Base-by-base conservation (phyloP, 2,888 invertebrate species). In the Diarsia dahlii region DNA sequence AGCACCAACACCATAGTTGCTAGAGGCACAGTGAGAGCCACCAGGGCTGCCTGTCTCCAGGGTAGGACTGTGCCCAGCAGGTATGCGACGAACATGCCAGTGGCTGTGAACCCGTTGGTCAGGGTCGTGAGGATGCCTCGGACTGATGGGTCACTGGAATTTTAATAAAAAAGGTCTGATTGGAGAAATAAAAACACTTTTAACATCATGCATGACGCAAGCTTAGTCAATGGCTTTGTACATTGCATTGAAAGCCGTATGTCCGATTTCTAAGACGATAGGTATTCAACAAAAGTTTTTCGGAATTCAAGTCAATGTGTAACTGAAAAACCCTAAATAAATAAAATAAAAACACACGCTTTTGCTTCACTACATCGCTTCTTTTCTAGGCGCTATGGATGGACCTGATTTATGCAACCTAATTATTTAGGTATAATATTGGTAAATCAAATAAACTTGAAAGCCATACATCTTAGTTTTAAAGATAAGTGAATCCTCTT, bases 121-220 rank as follows among this genome's bases (percentile, higher is more conserved):
- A 97, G 91, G 0, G 97, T 97, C 8, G 97, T 97, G 78, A 97
- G 91, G 58, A 95, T 95, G 0, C 97, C 97, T 0, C 97, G 95
- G 18, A 97, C 87, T 3, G 94, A 91, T 1, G 97, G 96, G 81
- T 97, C 97, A 85, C 97, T 97, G 93, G 23, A 94, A 93, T 64
- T 10, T n/a, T 28, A 18, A 54, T 74, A 50, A 73, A 56, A 18
- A 34, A 0, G 15, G 0, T 12, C 3, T 13, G 10, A 3, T 45
- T 63, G 3, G 58, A 46, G 18, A 54, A 23, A n/a, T 12, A n/a
- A 56, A 54, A 20, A 52, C 1, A 52, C 52, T 20, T 52, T 20
- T 52, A 23, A n/a, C 12, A 54, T 5, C 1, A 23, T 13, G 23
- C 1, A 23, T 13, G 23, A 23, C 23, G 23, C 0, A 13, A 23